These are phyloP conservation scores for Trogon surrucura DNA, from an alignment of 2,113 vertebrate species.

Conservation along the genomic window DNA sequence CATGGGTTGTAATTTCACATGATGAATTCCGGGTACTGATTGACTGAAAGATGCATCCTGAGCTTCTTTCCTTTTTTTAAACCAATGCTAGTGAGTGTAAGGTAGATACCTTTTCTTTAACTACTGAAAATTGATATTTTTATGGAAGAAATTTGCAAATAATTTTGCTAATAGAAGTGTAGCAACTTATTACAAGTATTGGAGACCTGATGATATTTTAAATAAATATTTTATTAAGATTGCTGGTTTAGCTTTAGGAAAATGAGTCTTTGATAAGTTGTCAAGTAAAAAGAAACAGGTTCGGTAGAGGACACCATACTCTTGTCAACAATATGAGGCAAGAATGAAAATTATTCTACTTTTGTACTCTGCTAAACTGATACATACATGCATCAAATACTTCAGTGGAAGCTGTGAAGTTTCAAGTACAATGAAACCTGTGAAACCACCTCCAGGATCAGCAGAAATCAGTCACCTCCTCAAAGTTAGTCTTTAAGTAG, in stretches of 20 bases:
- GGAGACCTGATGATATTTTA: neutral
- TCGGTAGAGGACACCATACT: neutral
- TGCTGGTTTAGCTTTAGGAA: neutral
- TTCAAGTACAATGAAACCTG: constrained; percentile 72
- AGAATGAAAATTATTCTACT: constrained; percentile 52
- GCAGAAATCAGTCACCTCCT: constrained; percentile 64
- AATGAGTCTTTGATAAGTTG: neutral
- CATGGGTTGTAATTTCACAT: neutral
- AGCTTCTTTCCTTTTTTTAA: neutral
- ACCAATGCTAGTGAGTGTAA: neutral
- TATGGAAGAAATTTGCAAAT: neutral
- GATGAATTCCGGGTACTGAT: neutral
- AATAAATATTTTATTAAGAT: neutral
- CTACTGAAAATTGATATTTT: neutral
- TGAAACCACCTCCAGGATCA: constrained; percentile 71
- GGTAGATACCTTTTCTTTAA: neutral
- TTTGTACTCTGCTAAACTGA: constrained; percentile 17
- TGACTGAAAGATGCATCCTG: neutral
- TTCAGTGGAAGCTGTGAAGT: constrained; percentile 67
- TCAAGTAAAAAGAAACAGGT: neutral
- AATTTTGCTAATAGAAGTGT: neutral
- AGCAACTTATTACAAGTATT: neutral
- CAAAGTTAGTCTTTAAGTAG: constrained; percentile 43
- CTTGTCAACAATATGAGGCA: constrained; percentile 22
- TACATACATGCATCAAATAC: constrained; percentile 39